phyloP scores from a whole-genome alignment of 2,797 vertebrate genomes.

The Cyprinodon diabolis region DNA sequence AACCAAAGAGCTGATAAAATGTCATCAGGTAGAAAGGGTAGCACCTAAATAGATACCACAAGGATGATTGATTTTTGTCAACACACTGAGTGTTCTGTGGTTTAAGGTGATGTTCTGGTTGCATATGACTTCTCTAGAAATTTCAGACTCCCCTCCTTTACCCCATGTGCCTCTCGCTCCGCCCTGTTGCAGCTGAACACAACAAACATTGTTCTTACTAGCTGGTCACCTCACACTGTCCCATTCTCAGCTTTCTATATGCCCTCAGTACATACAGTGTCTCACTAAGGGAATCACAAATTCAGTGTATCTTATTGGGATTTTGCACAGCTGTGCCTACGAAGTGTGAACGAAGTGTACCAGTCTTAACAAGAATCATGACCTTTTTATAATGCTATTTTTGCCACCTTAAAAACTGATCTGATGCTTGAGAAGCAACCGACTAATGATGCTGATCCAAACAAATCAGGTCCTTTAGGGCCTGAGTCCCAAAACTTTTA shows the following conservation, averaged over 20 bases:
- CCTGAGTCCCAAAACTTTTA: no score
- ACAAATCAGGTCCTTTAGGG: no score
- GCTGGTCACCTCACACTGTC: conserved; percentile 35
- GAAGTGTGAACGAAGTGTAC: no score
- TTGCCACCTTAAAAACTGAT: not conserved
- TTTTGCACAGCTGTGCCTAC: no score
- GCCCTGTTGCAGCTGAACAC: conserved; percentile 32
- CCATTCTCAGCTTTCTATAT: conserved; percentile 20
- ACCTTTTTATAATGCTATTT: not conserved
- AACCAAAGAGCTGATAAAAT: conserved; percentile 57
- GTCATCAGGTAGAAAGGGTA: conserved; percentile 57
- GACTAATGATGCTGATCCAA: no score
- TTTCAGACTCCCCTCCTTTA: conserved; percentile 7
- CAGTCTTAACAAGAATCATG: not conserved
- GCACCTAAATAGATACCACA: conserved; percentile 19
- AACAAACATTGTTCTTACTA: conserved; percentile 46
- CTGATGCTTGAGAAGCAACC: not conserved
- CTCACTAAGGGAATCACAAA: not conserved
- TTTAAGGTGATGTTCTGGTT: conserved; percentile 2
- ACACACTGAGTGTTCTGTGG: not conserved
- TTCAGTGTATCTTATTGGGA: not conserved
- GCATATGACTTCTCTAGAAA: conserved; percentile 14
- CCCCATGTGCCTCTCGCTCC: not conserved
- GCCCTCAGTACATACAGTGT: not conserved
- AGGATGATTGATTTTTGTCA: conserved; percentile 28